Evolutionary conservation across 2,888 invertebrate species (phyloP).

Genomic region (Taenaris catops): DNA sequence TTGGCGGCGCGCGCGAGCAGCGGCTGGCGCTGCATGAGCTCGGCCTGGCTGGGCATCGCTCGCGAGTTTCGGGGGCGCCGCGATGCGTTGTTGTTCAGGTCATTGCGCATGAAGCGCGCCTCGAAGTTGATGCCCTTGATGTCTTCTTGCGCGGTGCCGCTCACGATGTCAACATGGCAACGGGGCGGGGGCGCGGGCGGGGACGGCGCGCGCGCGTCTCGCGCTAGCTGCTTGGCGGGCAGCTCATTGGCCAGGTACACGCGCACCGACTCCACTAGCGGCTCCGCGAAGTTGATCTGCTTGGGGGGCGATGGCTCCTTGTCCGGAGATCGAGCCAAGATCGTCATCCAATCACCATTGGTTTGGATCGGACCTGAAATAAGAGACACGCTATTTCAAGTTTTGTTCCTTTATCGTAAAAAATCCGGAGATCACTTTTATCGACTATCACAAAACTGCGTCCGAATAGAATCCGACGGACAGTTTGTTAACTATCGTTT

Average conservation of each 20-base stretch:
- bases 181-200: slow-evolving; percentile 31
- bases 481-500: too few species aligned
- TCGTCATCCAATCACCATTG: slow-evolving; percentile 77
- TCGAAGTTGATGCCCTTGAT: slow-evolving; percentile 72
- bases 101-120: slow-evolving; percentile 64
- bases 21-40: slow-evolving; percentile 75
- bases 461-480: too few species aligned
- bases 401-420: too few species aligned
- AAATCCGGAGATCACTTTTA: too few species aligned
- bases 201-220: slow-evolving; percentile 35
- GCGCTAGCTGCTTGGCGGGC: slow-evolving; percentile 55
- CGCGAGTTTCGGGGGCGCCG: slow-evolving; percentile 33
- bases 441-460: too few species aligned
- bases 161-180: slow-evolving; percentile 66
- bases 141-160: slow-evolving; percentile 59
- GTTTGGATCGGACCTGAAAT: slow-evolving; percentile 69
- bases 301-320: slow-evolving; percentile 60
- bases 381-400: too few species aligned
- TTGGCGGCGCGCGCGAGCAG: slow-evolving; percentile 66
- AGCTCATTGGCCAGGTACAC: slow-evolving; percentile 66
- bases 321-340: slow-evolving; percentile 63
- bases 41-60: slow-evolving; percentile 70
- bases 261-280: slow-evolving; percentile 70
- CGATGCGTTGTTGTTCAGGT: slow-evolving; percentile 74
- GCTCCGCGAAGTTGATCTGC: slow-evolving; percentile 66